These are phyloP conservation scores for Tonatia bakeri DNA, from an alignment of 2,113 vertebrate species.

Conservation along the genomic window DNA sequence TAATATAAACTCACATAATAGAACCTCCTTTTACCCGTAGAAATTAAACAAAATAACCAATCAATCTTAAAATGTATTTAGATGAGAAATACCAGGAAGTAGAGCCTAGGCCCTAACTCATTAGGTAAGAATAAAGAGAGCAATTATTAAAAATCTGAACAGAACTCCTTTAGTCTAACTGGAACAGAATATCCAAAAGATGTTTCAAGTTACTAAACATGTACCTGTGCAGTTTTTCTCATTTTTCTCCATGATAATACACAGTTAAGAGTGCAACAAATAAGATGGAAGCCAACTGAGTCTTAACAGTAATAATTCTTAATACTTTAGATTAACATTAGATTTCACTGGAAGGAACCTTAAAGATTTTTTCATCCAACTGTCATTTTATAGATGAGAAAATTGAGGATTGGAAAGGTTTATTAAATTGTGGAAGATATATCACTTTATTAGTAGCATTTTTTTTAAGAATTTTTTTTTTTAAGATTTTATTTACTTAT, in stretches of 20 bases:
- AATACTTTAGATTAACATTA: slow-evolving; percentile 30
- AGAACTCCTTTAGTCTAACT: not conserved
- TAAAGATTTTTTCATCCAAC: not conserved
- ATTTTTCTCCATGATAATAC: not conserved
- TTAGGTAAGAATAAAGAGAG: slow-evolving; percentile 21
- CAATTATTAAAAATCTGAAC: not conserved
- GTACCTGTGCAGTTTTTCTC: not conserved
- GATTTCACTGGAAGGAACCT: slow-evolving; percentile 22
- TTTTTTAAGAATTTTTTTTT: no score
- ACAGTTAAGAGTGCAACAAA: not conserved
- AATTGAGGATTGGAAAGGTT: slow-evolving; percentile 3
- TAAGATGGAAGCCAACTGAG: not conserved
- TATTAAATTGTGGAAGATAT: not conserved
- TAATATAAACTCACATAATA: not conserved
- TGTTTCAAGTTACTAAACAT: not conserved
- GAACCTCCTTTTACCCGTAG: not conserved
- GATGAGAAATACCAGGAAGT: not conserved
- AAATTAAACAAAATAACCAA: slow-evolving; percentile 7
- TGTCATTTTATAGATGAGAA: slow-evolving; percentile 19
- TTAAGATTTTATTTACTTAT: no score
- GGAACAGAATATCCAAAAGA: not conserved
- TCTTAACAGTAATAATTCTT: not conserved
- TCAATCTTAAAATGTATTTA: not conserved
- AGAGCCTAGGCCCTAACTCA: not conserved
- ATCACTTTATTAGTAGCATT: not conserved